Evolutionary conservation across 2,888 invertebrate species (phyloP), one percentile per base, ranked within the genome.

Genomic region (Pedicia rivosa): DNA sequence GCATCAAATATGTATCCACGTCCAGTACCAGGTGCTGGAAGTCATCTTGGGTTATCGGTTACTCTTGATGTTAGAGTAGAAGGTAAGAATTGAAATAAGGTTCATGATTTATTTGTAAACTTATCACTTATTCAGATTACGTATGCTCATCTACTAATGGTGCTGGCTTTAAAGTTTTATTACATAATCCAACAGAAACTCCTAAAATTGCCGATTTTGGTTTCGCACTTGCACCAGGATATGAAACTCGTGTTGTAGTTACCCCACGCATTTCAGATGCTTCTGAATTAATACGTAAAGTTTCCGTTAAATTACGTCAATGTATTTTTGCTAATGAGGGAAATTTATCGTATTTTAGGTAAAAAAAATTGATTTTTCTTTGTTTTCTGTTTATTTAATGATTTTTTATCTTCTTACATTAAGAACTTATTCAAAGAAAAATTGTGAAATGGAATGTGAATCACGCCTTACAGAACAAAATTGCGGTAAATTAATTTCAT

Each of bases 391-490:
- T n/a, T n/a, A n/a, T n/a, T n/a, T n/a, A n/a, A n/a, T n/a, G n/a
- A n/a, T n/a, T n/a, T n/a, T n/a, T n/a, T n/a, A n/a, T n/a, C n/a
- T n/a, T n/a, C n/a, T n/a, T n/a, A n/a, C n/a, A n/a, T 59, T 53
- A 55, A 63, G 78, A 49, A 78, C 78, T 0, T 84, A 84, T 58
- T 80, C 82, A 1, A 71, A 81, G 48, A 71, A 72, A 48, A 84
- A 83, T 54, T 84, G 84, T 49, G 70, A 76, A 51, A 67, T 80
- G 55, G 84, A 84, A 56, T 84, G 83, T 54, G 78, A 81, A 57
- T 78, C 83, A 1, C 73, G 71, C 48, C 74, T 81, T 44, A 62
- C 78, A 43, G 62, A 69, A 24, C 41, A 51, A 6, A 48, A 49
- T 35, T 59, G 59, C 44, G 45, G n/a, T n/a, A n/a, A n/a, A n/a